phyloP scores from a whole-genome alignment of 2,888 invertebrate genomes.

The Alentia gelatinosa region DNA sequence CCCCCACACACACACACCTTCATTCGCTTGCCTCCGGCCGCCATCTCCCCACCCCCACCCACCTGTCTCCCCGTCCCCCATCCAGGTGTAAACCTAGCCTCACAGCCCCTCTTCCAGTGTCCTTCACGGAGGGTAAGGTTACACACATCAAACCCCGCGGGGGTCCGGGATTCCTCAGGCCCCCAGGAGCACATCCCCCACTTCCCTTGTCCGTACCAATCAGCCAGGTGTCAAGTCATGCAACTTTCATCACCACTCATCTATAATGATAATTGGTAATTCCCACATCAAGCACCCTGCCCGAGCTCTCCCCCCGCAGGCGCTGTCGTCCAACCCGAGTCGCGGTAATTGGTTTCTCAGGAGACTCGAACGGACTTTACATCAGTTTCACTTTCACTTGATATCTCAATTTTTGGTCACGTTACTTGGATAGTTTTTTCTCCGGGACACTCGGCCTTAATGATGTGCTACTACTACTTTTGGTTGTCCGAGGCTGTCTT shows the following conservation, averaged over 20 bases:
- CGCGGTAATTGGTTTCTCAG: not conserved
- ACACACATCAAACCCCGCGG: not conserved
- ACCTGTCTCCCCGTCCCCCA: not conserved
- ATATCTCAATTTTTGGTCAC: not conserved
- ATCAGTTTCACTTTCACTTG: constrained; percentile 7
- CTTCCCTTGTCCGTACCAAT: constrained; percentile 24
- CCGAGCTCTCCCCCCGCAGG: not conserved
- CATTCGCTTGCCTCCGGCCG: too few relatives aligned
- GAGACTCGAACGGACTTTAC: not conserved
- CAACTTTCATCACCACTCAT: constrained; percentile 4
- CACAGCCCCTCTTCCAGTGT: not conserved
- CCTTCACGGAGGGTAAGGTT: not conserved
- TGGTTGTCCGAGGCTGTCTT: not conserved
- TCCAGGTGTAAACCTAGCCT: not conserved
- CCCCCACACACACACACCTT: not conserved
- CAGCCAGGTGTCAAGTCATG: constrained; percentile 47
- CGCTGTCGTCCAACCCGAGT: not conserved
- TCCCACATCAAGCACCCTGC: not conserved
- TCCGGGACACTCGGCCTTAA: not conserved
- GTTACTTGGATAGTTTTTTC: not conserved
- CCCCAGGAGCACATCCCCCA: not conserved
- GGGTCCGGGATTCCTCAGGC: not conserved
- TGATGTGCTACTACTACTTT: not conserved
- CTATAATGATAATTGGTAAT: constrained; percentile 46
- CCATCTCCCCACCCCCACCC: too few relatives aligned